Percentiles rank a stretch among this genome's conserved stretches.
Evolutionary conservation across 2,113 vertebrate species (phyloP).

Genomic region (Glareola pratincola): DNA sequence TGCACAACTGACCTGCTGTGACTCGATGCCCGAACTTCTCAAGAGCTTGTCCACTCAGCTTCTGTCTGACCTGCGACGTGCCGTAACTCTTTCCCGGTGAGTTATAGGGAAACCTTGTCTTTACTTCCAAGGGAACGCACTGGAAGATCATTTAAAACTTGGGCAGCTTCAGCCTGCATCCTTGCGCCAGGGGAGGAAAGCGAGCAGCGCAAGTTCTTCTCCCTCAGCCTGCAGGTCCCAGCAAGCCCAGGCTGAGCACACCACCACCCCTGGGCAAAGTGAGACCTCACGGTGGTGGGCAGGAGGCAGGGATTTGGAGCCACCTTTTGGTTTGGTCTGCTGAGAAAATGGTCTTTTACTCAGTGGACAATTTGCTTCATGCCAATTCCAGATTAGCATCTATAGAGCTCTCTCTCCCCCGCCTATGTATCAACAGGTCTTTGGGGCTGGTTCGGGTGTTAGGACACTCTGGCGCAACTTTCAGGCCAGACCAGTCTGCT

Average conservation of each 20-base stretch:
- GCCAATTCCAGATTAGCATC: not conserved
- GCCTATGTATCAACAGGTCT: rapidly evolving
- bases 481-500: not conserved
- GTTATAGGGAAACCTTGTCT: not conserved
- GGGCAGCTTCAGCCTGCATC: not conserved
- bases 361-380: not conserved
- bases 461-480: not conserved
- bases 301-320: not conserved
- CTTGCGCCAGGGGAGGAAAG: not conserved
- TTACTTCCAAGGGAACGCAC: not conserved
- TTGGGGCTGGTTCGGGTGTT: not conserved
- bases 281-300: not conserved
- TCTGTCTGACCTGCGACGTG: not conserved
- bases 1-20: not conserved
- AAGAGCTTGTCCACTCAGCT: not conserved
- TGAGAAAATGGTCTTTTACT: not conserved
- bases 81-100: not conserved
- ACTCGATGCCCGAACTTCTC: not conserved
- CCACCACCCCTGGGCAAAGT: no score
- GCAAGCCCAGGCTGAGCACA: not conserved
- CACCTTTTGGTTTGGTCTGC: not conserved
- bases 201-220: not conserved
- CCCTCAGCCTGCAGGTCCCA: not conserved
- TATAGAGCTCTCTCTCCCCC: not conserved
- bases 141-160: not conserved